Evolutionary conservation across 2,113 vertebrate genomes (phyloP), one percentile per base, ranked within the genome.

Genomic region (Crotalus viridis): DNA sequence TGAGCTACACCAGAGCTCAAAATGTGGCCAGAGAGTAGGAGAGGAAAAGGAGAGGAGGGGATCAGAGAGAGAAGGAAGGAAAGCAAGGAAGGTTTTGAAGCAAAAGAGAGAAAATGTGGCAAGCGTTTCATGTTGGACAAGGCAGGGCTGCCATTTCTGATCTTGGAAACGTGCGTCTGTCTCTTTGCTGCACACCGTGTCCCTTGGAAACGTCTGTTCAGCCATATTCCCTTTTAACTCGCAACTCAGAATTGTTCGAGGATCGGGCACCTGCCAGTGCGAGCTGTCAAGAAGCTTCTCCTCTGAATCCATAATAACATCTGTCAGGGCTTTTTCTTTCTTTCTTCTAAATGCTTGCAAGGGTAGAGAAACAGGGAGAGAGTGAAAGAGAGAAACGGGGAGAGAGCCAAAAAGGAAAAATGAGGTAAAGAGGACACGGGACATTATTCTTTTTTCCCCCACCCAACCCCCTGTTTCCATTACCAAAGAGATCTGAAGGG

Each of bases 401-500:
- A 13, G 26, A 21, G 39, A 48, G 22, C 13, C 5, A n/a, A 22
- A 28, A 15, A 69, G 3, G 33, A 17, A 7, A 51, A 19, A 55
- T 1, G 8, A 5, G 91, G 43, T 51, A 7, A 12, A 19, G 43
- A 51, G 9, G 59, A 33, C 48, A 51, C n/a, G 85, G 10, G 88
- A 17, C 13, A 88, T 91, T n/a, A 59, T 48, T 64, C 15, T 89
- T 7, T 5, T 56, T 24, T 93, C 56, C 0, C 69, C 48, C 48
- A 48, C 0, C 69, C 48, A 8, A 9, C 48, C 48, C 48, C 24
- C 0, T 55, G 88, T 43, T 95, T 56, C 92, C 93, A 93, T 1
- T 26, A 92, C 19, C 46, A 92, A 15, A 12, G 87, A 94, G 87
- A 59, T 95, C 88, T 90, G 17, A 94, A 24, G 28, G 12, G 15